A percentile compares a stretch with the other conserved stretches of the same genome.
These are phyloP conservation scores for Gorsachius magnificus DNA, from an alignment of 2,797 vertebrate species.

Conservation along the genomic window DNA sequence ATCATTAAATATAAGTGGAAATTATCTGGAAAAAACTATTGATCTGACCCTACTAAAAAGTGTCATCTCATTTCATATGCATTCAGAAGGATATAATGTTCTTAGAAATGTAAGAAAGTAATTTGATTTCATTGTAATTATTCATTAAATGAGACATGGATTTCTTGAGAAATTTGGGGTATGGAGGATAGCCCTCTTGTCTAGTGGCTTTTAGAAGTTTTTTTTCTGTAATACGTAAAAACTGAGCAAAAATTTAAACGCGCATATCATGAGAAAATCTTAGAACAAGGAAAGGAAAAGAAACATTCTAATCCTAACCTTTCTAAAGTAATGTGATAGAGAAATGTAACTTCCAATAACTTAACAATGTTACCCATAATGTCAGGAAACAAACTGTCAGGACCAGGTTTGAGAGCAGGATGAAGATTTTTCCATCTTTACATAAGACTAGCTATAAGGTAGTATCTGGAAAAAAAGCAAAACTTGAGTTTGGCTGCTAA, in stretches of 20 bases:
- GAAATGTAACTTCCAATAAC: neutral
- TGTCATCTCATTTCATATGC: neutral
- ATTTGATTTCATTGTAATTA: neutral
- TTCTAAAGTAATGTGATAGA: neutral
- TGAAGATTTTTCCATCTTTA: neutral
- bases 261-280: neutral
- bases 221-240: neutral
- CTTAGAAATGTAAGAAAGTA: neutral
- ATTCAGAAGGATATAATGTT: neutral
- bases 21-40: neutral
- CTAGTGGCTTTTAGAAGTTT: neutral
- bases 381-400: neutral
- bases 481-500: neutral
- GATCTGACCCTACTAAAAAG: neutral
- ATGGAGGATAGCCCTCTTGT: neutral
- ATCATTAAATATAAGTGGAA: neutral
- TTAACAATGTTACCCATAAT: neutral
- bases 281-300: neutral
- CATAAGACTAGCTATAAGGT: neutral
- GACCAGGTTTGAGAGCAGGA: neutral
- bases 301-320: neutral
- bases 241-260: neutral
- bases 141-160: neutral
- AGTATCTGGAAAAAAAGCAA: neutral
- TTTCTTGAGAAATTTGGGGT: neutral